A percentile compares a stretch with the other conserved stretches of the same genome.
These are phyloP conservation scores for Drosophila orosa DNA, from an alignment of 1,140 invertebrate genomes.

Conservation along the genomic window DNA sequence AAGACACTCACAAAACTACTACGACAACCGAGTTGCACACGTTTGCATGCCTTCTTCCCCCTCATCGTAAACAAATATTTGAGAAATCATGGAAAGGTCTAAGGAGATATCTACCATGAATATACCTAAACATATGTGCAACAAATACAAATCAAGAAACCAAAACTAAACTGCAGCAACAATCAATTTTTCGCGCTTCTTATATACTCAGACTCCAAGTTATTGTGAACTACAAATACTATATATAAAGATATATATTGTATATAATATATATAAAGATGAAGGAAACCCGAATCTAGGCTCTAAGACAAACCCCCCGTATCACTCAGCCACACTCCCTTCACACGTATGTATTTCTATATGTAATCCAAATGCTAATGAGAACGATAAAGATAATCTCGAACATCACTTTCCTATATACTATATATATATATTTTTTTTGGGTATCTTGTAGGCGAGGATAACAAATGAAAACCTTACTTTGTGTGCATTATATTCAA, in stretches of 20 bases:
- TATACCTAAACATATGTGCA: constrained; percentile 37
- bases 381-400: constrained; percentile 11
- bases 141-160: constrained; percentile 39
- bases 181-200: constrained; percentile 77
- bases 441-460: constrained; percentile 38
- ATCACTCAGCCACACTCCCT: constrained; percentile 2
- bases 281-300: constrained; percentile 11
- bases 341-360: constrained; percentile 9
- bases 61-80: constrained; percentile 27
- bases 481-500: constrained; percentile 56
- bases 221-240: constrained; percentile 29
- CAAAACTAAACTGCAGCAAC: constrained; percentile 63
- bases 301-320: constrained; percentile 16
- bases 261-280: constrained; percentile 51
- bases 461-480: constrained; percentile 25
- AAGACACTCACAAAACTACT: constrained; percentile 9
- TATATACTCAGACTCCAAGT: constrained; percentile 41
- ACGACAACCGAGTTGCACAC: constrained; percentile 19
- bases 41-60: constrained; percentile 64
- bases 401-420: constrained; percentile 1
- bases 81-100: not conserved
- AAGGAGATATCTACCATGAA: constrained; percentile 36
- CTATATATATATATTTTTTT: constrained; percentile 27
- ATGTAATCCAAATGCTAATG: constrained; percentile 19
- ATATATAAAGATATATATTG: not conserved